phyloP scores from a whole-genome alignment of 92 coral and sea anemone genomes.

The Isaurus tuberculatus region DNA sequence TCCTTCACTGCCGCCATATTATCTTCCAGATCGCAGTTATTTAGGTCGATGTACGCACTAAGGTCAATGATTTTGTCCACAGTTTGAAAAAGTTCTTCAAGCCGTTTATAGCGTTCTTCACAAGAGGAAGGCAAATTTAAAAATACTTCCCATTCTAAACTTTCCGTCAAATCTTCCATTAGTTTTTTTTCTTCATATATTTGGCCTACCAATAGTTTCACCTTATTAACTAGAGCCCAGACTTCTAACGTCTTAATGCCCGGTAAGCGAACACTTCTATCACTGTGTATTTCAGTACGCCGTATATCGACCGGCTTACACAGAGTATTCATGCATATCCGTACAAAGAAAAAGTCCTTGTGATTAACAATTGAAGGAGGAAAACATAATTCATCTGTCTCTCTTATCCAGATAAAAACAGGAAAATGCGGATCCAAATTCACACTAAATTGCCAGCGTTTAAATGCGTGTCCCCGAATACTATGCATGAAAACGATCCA shows the following conservation, averaged over 20 bases:
- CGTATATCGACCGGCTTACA: slow-evolving; percentile 33
- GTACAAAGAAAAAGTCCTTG: slow-evolving; percentile 52
- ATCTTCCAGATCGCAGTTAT: slow-evolving; percentile 75
- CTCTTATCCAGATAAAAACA: slow-evolving; percentile 59
- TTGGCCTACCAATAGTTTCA: slow-evolving; percentile 25
- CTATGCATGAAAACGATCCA: slow-evolving; percentile 32
- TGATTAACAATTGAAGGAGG: slow-evolving; percentile 59
- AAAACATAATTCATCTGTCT: slow-evolving; percentile 40
- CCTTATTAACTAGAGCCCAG: slow-evolving; percentile 69
- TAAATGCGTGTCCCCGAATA: slow-evolving; percentile 50
- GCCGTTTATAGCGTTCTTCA: slow-evolving; percentile 56
- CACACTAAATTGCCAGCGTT: not conserved
- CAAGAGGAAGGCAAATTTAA: slow-evolving; percentile 64
- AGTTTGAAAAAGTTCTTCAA: slow-evolving; percentile 77
- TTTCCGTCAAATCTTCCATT: slow-evolving; percentile 49
- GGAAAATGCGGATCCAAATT: slow-evolving; percentile 68
- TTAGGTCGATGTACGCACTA: slow-evolving; percentile 57
- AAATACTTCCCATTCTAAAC: slow-evolving; percentile 71
- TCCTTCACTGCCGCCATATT: slow-evolving; percentile 70
- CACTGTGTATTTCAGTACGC: not conserved
- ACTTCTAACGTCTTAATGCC: slow-evolving; percentile 52
- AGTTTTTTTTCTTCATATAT: slow-evolving; percentile 64
- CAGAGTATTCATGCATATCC: slow-evolving; percentile 48
- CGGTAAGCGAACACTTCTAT: not conserved
- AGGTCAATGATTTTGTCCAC: slow-evolving; percentile 82